A percentile compares a stretch with the other conserved stretches of the same genome.
These are phyloP conservation scores for Agriopis leucophaearia DNA, from an alignment of 2,888 invertebrate genomes.

Conservation along the genomic window DNA sequence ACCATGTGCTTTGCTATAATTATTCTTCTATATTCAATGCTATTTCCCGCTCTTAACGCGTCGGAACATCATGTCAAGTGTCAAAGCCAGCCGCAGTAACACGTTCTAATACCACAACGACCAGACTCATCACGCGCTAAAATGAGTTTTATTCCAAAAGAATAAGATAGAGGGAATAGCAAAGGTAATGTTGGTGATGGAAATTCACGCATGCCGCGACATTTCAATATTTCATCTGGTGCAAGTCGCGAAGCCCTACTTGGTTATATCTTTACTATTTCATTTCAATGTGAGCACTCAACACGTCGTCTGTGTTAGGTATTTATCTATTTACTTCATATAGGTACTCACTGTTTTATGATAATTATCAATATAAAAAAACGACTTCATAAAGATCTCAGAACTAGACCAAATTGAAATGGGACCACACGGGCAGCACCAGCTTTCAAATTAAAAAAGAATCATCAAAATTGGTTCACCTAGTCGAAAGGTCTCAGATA, in stretches of 20 bases:
- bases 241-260: conserved; percentile 60
- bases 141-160: conserved; percentile 39
- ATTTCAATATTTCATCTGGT: conserved; percentile 71
- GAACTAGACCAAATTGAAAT: too few relatives aligned
- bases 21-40: conserved; percentile 15
- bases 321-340: too few relatives aligned
- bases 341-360: too few relatives aligned
- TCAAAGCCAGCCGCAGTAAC: conserved; percentile 63
- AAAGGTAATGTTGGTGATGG: conserved; percentile 43
- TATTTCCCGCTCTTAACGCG: conserved; percentile 54
- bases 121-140: conserved; percentile 30
- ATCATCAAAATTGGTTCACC: too few relatives aligned
- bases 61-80: conserved; percentile 68
- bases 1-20: conserved; percentile 31
- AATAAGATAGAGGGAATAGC: conserved; percentile 34
- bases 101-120: conserved; percentile 46
- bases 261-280: conserved; percentile 29
- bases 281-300: not conserved
- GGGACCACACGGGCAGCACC: too few relatives aligned
- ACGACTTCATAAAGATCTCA: too few relatives aligned
- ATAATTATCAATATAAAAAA: too few relatives aligned
- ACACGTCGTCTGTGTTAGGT: too few relatives aligned
- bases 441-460: too few relatives aligned
- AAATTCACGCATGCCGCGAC: conserved; percentile 56
- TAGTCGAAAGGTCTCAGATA: too few relatives aligned